Evolutionary conservation across 2,113 vertebrate genomes (phyloP).

Genomic region (Meleagris gallopavo): DNA sequence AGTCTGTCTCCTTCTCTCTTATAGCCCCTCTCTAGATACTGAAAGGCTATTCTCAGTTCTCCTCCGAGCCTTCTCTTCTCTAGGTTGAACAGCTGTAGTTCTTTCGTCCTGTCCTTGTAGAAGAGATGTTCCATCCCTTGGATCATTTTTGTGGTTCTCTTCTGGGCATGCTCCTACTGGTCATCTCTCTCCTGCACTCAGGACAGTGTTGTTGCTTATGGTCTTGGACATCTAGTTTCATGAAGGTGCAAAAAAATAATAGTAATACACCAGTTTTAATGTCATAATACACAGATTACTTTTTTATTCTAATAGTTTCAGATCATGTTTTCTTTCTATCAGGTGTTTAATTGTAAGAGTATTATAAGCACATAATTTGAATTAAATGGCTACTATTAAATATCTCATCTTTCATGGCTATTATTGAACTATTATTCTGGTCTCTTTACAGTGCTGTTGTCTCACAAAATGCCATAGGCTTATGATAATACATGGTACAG

Average conservation of each 20-base stretch:
- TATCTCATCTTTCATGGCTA: not conserved
- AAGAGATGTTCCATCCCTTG: no score
- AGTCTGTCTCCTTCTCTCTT: no score
- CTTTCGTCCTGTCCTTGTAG: no score
- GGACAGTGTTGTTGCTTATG: not conserved
- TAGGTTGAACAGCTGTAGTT: no score
- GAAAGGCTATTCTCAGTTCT: no score
- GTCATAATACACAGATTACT: not conserved
- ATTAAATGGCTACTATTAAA: not conserved
- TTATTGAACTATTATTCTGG: not conserved
- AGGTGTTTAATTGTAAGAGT: not conserved
- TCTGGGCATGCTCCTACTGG: no score
- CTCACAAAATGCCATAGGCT: not conserved
- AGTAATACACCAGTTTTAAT: not conserved
- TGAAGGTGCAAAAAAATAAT: not conserved
- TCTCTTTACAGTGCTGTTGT: not conserved
- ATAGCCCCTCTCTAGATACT: no score
- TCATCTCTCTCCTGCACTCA: no score
- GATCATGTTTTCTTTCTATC: not conserved
- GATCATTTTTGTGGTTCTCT: no score
- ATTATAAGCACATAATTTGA: not conserved
- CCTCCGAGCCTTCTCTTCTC: no score
- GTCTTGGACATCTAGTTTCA: not conserved
- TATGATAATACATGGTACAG: not conserved
- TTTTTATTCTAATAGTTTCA: not conserved